phyloP scores from a whole-genome alignment of 2,113 vertebrate genomes.

The Nycticorax nycticorax region DNA sequence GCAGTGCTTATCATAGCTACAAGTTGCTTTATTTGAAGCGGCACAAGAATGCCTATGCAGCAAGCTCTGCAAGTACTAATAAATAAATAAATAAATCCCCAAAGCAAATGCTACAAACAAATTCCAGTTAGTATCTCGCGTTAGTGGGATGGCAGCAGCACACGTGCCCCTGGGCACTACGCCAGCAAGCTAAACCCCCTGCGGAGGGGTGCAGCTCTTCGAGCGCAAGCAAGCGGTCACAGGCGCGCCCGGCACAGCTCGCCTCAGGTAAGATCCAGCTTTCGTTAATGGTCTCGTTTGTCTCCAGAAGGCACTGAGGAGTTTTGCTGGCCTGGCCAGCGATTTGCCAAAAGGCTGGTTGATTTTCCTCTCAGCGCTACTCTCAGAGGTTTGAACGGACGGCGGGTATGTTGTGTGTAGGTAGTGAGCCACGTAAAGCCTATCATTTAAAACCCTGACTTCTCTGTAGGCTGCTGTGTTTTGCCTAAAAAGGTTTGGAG shows the following conservation, averaged over 20 bases:
- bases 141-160: neutral
- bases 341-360: neutral
- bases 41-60: neutral
- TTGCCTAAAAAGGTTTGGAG: neutral
- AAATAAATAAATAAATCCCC: no score
- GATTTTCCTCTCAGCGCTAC: neutral
- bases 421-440: neutral
- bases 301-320: neutral
- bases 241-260: neutral
- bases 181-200: neutral
- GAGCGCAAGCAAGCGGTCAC: neutral
- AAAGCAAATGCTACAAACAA: neutral
- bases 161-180: accelerated
- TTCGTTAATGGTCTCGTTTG: accelerated
- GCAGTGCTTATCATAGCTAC: neutral
- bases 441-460: neutral
- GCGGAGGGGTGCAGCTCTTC: accelerated
- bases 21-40: neutral
- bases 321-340: neutral
- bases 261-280: neutral
- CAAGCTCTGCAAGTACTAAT: neutral
- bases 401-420: neutral
- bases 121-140: accelerated
- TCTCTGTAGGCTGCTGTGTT: neutral
- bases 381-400: neutral